Base-by-base conservation (phyloP, 2,113 vertebrate genomes). In the Oceanodroma tethys region DNA sequence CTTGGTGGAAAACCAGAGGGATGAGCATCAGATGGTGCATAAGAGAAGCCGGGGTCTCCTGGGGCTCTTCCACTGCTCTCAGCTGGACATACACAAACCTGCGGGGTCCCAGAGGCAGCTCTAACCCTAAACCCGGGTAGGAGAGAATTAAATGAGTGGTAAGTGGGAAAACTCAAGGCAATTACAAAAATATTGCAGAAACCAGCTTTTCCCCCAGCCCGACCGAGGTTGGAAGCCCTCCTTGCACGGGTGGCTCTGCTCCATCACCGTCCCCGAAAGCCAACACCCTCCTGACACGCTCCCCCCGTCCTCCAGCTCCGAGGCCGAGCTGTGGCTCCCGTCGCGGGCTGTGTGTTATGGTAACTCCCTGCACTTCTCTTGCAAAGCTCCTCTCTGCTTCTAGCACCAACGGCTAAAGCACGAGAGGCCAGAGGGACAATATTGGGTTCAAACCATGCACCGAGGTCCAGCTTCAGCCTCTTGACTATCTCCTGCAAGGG, bases 401-500 rank as follows among this genome's bases (percentile, higher is more conserved):
- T 16, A 10, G 19, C 5, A 9, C 45, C 23, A 9, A 9, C 2
- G 27, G 74, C 55, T 60, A 15, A 43, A 83, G 11, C 43, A 38
- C 1, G 3, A 53, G 50, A 23, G 59, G 38, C 36, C 11, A 26
- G n/a, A 68, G 22, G 72, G 14, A 5, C 13, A 42, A 50, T 3
- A 30, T 11, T 8, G 2, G 68, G 50, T 53, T 59, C 65, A 81
- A 72, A 8, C 11, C 27, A 6, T 0, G 10, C 0, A 0, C 13
- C 1, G 0, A 8, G 40, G 48, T 88, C 40, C 68, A 34, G 36
- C 19, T 40, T 59, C 66, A 34, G 48, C 38, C 32, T 48, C 62
- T 16, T 36, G 19, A 16, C 42, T 23, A 4, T 4, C 9, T 53
- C 55, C 26, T 19, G 0, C 7, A 8, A 3, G 11, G 7, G 34